Evolutionary conservation across 2,797 vertebrate species (phyloP), one percentile per base, ranked within the genome.

Genomic region (Malurus splendens): DNA sequence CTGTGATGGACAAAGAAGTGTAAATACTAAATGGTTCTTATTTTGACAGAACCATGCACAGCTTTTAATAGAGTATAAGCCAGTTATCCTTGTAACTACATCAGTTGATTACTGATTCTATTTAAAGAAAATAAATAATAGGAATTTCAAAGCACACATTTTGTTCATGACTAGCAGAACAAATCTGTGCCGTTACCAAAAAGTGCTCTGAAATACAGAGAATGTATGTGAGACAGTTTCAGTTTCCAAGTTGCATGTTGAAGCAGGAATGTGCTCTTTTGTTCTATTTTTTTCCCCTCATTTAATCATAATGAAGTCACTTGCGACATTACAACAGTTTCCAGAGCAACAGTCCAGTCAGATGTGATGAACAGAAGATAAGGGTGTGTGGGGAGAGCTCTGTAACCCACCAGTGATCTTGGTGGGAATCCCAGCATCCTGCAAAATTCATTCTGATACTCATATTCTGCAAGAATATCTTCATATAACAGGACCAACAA

Each of bases 271-370:
- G 91, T 54, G 79, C 70, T 92, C 95, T 89, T 95, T 95, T 95
- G 92, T 91, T 94, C 92, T 87, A 48, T 80, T 90, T 89, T 92
- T 91, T 92, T 89, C 84, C 93, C 93, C 70, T 95, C 93, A 92
- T 95, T 95, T 95, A 95, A 95, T 94, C 94, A 92, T 94, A 95
- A 93, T 95, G 94, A 93, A 95, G 87, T 94, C 93, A 94, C 79
- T 94, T 70, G 88, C 22, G 42, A 93, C 89, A 93, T 62, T 92
- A 66, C 72, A 90, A 62, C 66, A 1, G 85, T 93, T 93, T 91
- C 91, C 94, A 76, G 81, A 94, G 94, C 94, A 94, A 95, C 94
- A 91, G 94, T 83, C 91, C 94, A 86, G 92, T 94, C 87, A 82
- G 80, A 94, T 83, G 82, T 57, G 93, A 94, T 93, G 93, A 94